Conservation (phyloP, 2,797 vertebrate species). For the Peromyscus melanophrys region DNA sequence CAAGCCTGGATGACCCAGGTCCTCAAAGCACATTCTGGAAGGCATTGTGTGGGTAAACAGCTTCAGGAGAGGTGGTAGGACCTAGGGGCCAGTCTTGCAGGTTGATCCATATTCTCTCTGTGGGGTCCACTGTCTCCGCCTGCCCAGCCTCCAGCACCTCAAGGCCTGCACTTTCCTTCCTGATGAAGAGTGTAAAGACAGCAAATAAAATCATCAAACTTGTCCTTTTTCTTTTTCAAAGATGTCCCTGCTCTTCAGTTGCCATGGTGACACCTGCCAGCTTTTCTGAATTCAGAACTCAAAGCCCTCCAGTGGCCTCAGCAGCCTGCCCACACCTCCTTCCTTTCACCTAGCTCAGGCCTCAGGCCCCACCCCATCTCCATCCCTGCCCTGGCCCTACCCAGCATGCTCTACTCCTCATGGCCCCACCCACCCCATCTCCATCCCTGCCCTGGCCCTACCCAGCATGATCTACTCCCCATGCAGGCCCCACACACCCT, state of each 20-base stretch:
- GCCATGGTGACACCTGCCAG: constrained; percentile 69
- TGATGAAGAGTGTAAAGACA: constrained; percentile 31
- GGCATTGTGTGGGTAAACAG: neutral
- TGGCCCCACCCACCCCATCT: neutral
- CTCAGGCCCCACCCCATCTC: neutral
- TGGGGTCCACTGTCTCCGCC: neutral
- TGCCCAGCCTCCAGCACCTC: neutral
- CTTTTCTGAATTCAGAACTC: constrained; percentile 68
- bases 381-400: neutral
- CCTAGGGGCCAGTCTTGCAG: neutral
- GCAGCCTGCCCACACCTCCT: neutral
- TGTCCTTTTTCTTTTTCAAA: constrained; percentile 74
- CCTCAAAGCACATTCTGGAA: neutral
- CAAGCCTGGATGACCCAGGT: neutral
- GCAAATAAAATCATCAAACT: constrained; percentile 72
- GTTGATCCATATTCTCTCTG: neutral
- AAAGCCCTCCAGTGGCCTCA: neutral
- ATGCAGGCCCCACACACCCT: neutral
- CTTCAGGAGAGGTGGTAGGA: neutral
- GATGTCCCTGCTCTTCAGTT: constrained; percentile 71
- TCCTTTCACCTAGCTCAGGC: neutral
- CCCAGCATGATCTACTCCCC: neutral
- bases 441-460: neutral
- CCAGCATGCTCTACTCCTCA: neutral
- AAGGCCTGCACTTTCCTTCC: neutral